Conservation (phyloP, 2,888 invertebrate species). For the Eupithecia tripunctaria region DNA sequence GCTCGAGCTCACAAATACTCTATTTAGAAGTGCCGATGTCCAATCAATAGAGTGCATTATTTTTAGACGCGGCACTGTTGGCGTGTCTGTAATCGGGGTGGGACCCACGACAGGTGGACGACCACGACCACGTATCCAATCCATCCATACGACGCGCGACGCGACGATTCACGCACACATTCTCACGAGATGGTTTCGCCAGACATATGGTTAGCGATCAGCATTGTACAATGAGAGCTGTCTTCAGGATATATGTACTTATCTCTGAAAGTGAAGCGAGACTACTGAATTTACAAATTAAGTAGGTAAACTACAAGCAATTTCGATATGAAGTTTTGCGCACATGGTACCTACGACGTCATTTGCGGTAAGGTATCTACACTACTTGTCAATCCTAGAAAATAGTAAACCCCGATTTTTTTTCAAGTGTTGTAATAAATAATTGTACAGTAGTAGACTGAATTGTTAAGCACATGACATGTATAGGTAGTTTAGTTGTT, state of each 20-base stretch:
- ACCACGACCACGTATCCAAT: background rate
- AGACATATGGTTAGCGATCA: background rate
- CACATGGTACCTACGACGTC: too few relatives aligned
- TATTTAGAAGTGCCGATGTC: background rate
- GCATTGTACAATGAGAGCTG: background rate
- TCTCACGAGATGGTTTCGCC: background rate
- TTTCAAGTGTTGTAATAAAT: too few relatives aligned
- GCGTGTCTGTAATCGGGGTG: background rate
- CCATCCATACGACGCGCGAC: too few relatives aligned
- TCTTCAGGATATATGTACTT: background rate
- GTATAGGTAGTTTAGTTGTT: too few relatives aligned
- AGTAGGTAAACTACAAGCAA: too few relatives aligned
- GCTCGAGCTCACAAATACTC: background rate
- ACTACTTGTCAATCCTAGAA: too few relatives aligned
- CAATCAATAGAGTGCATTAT: conserved; percentile 12
- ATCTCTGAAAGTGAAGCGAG: background rate
- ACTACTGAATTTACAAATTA: background rate
- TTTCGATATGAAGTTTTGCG: too few relatives aligned
- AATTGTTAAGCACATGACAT: too few relatives aligned
- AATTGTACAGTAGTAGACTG: too few relatives aligned
- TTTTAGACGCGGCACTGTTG: conserved; percentile 1
- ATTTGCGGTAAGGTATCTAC: too few relatives aligned
- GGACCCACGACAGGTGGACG: conserved; percentile 5
- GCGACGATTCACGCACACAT: background rate
- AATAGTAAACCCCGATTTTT: too few relatives aligned